Evolutionary conservation across 2,113 vertebrate genomes (phyloP).

Genomic region (Parus major): DNA sequence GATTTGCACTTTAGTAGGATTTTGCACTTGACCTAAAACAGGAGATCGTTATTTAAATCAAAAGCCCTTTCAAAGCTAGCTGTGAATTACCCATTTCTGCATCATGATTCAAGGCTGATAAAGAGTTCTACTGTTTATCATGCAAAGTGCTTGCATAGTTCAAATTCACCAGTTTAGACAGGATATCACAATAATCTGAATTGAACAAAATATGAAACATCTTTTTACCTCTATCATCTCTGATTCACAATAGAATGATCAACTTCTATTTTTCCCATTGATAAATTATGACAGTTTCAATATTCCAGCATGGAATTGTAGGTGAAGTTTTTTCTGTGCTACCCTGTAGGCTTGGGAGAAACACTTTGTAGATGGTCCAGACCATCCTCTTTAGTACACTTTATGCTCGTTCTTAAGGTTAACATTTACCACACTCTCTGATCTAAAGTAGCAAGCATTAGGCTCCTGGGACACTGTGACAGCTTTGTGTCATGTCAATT

Average conservation of each 20-base stretch:
- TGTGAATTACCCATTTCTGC: constrained; percentile 18
- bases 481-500: not conserved
- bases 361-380: not conserved
- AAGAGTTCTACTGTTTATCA: constrained; percentile 18
- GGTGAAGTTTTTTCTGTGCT: not conserved
- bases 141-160: constrained; percentile 3
- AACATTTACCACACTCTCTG: not conserved
- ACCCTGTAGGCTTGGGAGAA: not conserved
- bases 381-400: not conserved
- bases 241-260: constrained; percentile 9
- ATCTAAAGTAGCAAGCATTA: not conserved
- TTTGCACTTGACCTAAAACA: constrained; percentile 35
- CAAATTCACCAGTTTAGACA: constrained; percentile 12
- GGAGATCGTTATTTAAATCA: not conserved
- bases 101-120: constrained; percentile 3
- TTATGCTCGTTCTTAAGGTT: not conserved
- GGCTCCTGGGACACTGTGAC: not conserved
- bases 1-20: not conserved
- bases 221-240: not conserved
- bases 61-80: constrained; percentile 1
- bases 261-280: not conserved
- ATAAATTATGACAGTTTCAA: not conserved
- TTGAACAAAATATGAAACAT: constrained; percentile 12
- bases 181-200: not conserved
- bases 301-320: not conserved